Evolutionary conservation across 2,113 vertebrate genomes (phyloP).

Genomic region (Prionailurus viverrinus): DNA sequence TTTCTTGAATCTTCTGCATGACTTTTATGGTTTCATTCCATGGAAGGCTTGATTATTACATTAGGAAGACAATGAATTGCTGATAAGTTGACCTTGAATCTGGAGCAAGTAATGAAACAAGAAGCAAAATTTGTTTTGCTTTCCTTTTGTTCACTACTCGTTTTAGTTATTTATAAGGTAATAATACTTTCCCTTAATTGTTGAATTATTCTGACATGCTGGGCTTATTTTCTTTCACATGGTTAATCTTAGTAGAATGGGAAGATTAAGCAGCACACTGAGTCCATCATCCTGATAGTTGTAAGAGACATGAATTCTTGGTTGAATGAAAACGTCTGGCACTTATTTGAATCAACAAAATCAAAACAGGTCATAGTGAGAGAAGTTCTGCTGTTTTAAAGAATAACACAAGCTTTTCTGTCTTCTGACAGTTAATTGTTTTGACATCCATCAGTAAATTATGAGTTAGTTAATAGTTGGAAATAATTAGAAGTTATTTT

Average conservation of each 20-base stretch:
- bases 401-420: not conserved
- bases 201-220: conserved; percentile 52
- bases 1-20: not conserved
- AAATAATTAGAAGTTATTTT: conserved; percentile 46
- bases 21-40: not conserved
- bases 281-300: conserved; percentile 47
- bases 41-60: not conserved
- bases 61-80: not conserved
- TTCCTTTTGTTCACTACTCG: conserved; percentile 7
- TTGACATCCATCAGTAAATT: conserved; percentile 32
- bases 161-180: conserved; percentile 66
- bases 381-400: not conserved
- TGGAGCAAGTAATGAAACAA: conserved; percentile 59
- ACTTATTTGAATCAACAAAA: conserved; percentile 56
- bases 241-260: conserved; percentile 64
- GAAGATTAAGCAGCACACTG: conserved; percentile 18
- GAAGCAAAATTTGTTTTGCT: conserved; percentile 46
- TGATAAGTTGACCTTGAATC: conserved; percentile 40
- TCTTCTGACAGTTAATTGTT: conserved; percentile 62
- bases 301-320: conserved; percentile 44
- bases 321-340: conserved; percentile 58
- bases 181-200: conserved; percentile 60
- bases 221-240: conserved; percentile 55
- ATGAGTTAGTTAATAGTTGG: conserved; percentile 20
- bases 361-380: conserved; percentile 58